phyloP scores from a whole-genome alignment of 2,797 vertebrate species.

The Percopsis omiscomaycus region DNA sequence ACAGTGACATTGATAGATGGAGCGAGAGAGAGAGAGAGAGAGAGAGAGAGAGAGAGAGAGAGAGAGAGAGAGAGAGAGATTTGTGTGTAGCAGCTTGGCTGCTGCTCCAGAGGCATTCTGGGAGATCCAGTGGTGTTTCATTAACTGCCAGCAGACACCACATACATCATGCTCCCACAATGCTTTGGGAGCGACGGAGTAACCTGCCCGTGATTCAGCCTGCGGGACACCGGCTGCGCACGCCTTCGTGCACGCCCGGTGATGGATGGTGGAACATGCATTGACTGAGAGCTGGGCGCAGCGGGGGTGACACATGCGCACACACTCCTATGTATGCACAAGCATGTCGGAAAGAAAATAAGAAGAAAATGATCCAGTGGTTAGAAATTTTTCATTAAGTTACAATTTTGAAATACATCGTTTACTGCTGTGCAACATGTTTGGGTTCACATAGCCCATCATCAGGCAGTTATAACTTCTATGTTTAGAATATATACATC shows the following conservation, averaged over 20 bases:
- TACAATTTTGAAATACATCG: no score
- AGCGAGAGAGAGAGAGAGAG: not conserved
- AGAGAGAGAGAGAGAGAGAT: not conserved
- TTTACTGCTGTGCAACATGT: no score
- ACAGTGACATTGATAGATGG: no score
- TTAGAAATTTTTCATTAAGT: no score
- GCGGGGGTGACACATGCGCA: no score
- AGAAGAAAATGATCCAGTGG: no score
- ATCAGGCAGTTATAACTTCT: no score
- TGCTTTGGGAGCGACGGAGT: conserved; percentile 65
- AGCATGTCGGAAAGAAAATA: no score
- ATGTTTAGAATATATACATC: no score
- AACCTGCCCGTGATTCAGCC: conserved; percentile 65
- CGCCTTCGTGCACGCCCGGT: conserved; percentile 27
- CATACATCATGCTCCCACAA: conserved; percentile 75
- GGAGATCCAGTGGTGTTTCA: conserved; percentile 71
- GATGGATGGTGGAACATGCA: conserved; percentile 56
- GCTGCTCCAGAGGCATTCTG: conserved; percentile 38
- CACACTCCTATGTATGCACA: not conserved
- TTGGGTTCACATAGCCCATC: no score
- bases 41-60: not conserved
- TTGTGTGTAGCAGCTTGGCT: not conserved
- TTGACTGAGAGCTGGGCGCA: conserved; percentile 18
- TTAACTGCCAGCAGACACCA: conserved; percentile 74
- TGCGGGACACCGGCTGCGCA: conserved; percentile 30